Evolutionary conservation across 2,797 vertebrate species (phyloP).

Genomic region (Scolopax bukidnonensis): DNA sequence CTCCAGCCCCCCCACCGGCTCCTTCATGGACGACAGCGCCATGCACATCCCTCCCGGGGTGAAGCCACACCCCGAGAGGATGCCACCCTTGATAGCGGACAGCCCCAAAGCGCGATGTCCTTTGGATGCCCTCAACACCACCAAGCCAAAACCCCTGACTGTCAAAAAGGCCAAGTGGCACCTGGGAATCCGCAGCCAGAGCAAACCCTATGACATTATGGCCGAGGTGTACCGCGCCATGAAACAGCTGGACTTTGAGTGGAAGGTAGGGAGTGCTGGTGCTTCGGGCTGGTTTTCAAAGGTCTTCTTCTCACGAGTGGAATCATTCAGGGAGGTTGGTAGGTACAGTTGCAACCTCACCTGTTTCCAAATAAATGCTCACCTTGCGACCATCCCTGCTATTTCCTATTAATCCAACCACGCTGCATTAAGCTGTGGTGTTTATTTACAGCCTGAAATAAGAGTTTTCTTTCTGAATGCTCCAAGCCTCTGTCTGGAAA

Average conservation of each 20-base stretch:
- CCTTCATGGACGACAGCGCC: constrained; percentile 93
- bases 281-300: neutral
- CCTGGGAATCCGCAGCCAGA: constrained; percentile 97
- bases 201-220: constrained; percentile 97
- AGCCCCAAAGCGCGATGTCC: constrained; percentile 94
- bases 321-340: neutral
- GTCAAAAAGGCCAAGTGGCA: constrained; percentile 99
- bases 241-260: constrained; percentile 94
- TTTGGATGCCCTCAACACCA: constrained; percentile 96
- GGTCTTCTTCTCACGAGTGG: neutral
- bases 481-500: neutral
- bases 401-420: neutral
- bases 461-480: neutral
- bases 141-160: constrained; percentile 91
- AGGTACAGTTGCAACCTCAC: neutral
- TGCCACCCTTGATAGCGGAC: constrained; percentile 94
- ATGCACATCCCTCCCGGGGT: constrained; percentile 91
- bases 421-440: neutral
- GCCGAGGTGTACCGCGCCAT: constrained; percentile 97
- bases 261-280: constrained; percentile 87
- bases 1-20: constrained; percentile 94
- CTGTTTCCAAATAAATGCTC: neutral
- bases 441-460: neutral
- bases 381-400: neutral
- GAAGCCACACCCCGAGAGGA: constrained; percentile 95